Evolutionary conservation across 1,140 invertebrate species (phyloP).

Genomic region (Papilio glaucus): DNA sequence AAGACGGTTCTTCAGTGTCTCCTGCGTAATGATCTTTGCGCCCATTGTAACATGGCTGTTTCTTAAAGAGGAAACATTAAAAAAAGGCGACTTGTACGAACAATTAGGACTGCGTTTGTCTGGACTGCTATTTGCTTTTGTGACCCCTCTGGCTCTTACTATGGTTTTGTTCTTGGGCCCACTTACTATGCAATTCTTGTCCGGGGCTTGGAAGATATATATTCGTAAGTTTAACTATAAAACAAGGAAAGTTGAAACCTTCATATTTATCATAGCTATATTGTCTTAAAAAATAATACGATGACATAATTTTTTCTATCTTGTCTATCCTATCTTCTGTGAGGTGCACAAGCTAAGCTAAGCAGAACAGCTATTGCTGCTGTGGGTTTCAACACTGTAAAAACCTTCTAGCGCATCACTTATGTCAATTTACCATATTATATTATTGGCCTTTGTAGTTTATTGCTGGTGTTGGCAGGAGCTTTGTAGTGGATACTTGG

Average conservation of each 20-base stretch:
- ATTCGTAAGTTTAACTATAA: constrained; percentile 82
- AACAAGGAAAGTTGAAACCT: no score
- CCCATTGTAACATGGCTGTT: constrained; percentile 90
- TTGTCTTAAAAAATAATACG: no score
- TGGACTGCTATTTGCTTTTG: constrained; percentile 89
- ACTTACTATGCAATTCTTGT: constrained; percentile 88
- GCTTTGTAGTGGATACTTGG: neutral
- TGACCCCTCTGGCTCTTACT: constrained; percentile 92
- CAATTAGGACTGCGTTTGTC: constrained; percentile 90
- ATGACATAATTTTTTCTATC: no score
- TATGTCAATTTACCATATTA: neutral
- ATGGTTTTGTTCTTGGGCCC: constrained; percentile 94
- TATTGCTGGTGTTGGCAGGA: neutral
- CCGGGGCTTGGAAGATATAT: constrained; percentile 88
- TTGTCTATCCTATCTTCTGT: no score
- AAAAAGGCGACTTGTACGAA: constrained; percentile 87
- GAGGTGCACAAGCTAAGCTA: no score
- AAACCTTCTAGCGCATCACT: no score
- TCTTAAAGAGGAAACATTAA: constrained; percentile 84
- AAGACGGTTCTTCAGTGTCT: constrained; percentile 93
- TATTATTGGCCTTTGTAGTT: neutral
- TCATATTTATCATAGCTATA: no score
- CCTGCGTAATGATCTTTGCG: constrained; percentile 90
- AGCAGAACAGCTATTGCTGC: no score
- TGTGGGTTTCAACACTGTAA: no score